Conservation (phyloP, 2,888 invertebrate species). For the Apoda limacodes region DNA sequence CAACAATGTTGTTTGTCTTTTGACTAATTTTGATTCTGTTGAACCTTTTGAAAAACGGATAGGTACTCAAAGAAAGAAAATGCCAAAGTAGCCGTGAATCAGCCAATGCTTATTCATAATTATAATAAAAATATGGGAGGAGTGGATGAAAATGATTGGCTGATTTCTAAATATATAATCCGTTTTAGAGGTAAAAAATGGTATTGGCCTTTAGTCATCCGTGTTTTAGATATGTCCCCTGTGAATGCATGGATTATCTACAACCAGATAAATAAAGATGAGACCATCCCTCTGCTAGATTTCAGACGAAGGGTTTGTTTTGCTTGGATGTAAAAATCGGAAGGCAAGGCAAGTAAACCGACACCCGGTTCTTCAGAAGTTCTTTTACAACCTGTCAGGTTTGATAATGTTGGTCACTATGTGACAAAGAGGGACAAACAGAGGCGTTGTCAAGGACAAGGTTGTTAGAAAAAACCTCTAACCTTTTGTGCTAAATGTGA, state of each 20-base stretch:
- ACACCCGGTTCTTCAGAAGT: not conserved
- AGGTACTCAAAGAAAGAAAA: not conserved
- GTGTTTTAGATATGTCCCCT: not conserved
- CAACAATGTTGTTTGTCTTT: too few relatives aligned
- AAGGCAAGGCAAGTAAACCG: not conserved
- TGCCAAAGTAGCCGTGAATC: too few relatives aligned
- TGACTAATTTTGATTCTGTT: too few relatives aligned
- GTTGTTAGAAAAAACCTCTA: not conserved
- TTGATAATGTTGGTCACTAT: slow-evolving; percentile 1
- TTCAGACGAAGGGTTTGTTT: slow-evolving; percentile 1
- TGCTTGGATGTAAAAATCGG: too few relatives aligned
- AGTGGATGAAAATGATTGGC: too few relatives aligned
- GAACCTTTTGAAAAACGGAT: not conserved
- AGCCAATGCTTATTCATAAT: too few relatives aligned
- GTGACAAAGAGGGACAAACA: slow-evolving; percentile 1
- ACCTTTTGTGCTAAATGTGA: slow-evolving; percentile 1
- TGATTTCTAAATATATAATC: not conserved
- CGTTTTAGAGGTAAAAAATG: slow-evolving; percentile 1
- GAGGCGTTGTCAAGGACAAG: not conserved
- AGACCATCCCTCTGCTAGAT: too few relatives aligned
- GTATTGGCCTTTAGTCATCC: not conserved
- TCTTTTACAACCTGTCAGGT: slow-evolving; percentile 1
- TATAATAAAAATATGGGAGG: too few relatives aligned
- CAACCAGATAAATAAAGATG: slow-evolving; percentile 2
- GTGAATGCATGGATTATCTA: slow-evolving; percentile 1